Evolutionary conservation across 64 coral and sea anemone genomes (phyloP), one percentile per base, ranked within the genome.

Genomic region (Orbicella faveolata): DNA sequence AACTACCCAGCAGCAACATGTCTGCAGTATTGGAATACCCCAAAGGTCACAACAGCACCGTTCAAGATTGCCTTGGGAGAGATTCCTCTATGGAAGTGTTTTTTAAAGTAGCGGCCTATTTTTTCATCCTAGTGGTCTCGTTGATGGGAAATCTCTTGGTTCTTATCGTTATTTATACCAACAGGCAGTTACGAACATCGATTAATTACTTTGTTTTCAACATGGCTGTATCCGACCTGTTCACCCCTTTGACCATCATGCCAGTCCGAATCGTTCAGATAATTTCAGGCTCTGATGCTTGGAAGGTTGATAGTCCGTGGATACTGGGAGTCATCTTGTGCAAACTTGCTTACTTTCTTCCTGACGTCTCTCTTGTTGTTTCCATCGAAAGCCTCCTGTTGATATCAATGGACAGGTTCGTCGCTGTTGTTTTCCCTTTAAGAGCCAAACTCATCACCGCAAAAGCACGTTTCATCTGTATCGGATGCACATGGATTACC

Each of bases 181-280:
- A 88, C 44, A 88, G 75, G 25, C 15, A 37, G 39, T 14, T 88
- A 20, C 85, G 85, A 25, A 88, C 11, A 19, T 59, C 85, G 5
- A 75, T 76, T 7, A 75, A 88, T 61, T 88, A 36, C 69, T 88
- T 88, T 51, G 39, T 41, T 41, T 41, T 41, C 39, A 41, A 41
- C 39, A 41, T 41, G 39, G 39, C 39, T 41, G 39, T 41, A 41
- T 41, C 39, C 39, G 39, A 41, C 39, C 39, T 41, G 39, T 41
- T 41, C 4, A 41, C 39, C 4, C 39, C 39, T 2, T 41, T 41
- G 39, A 41, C 39, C 39, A 41, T 41, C 39, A 41, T 41, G 39
- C 39, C 39, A 2, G 39, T 41, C 4, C 39, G 39, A 41, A 41
- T 41, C 4, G 39, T 41, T 41, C 39, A 41, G 39, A 41, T 41